Evolutionary conservation across 2,113 vertebrate species (phyloP).

Genomic region (Scophthalmus maximus): DNA sequence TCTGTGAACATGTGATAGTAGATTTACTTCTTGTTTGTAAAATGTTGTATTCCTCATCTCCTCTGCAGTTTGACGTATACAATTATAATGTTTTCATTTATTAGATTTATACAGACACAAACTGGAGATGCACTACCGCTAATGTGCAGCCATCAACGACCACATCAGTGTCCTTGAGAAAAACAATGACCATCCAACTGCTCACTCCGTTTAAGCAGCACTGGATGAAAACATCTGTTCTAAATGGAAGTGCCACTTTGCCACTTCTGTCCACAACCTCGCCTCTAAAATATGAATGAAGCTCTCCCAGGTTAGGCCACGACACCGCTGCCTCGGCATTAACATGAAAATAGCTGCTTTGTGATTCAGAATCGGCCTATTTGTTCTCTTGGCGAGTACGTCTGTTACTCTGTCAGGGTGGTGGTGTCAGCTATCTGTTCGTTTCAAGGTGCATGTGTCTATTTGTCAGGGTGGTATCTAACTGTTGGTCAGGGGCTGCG

Average conservation of each 20-base stretch:
- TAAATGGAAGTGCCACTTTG: slow-evolving; percentile 6
- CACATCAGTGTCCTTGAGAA: slow-evolving; percentile 26
- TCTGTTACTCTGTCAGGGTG: neutral
- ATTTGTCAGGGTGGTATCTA: slow-evolving; percentile 21
- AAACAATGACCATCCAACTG: slow-evolving; percentile 14
- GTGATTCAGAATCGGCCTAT: neutral
- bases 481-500: slow-evolving; percentile 17
- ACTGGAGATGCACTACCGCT: slow-evolving; percentile 16
- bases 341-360: slow-evolving; percentile 18
- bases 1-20: neutral
- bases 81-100: neutral
- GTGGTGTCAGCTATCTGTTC: neutral
- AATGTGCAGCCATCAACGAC: slow-evolving; percentile 22
- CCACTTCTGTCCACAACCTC: slow-evolving; percentile 1
- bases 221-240: slow-evolving; percentile 33
- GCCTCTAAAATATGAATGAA: slow-evolving; percentile 15
- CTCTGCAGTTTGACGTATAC: neutral
- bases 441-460: slow-evolving; percentile 7
- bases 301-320: neutral
- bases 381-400: neutral
- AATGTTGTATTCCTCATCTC: neutral
- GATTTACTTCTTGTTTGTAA: neutral
- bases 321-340: neutral
- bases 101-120: neutral
- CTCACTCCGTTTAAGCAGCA: slow-evolving; percentile 23